Conservation (phyloP, 2,113 vertebrate species). For the Chamaetylas fuelleborni region DNA sequence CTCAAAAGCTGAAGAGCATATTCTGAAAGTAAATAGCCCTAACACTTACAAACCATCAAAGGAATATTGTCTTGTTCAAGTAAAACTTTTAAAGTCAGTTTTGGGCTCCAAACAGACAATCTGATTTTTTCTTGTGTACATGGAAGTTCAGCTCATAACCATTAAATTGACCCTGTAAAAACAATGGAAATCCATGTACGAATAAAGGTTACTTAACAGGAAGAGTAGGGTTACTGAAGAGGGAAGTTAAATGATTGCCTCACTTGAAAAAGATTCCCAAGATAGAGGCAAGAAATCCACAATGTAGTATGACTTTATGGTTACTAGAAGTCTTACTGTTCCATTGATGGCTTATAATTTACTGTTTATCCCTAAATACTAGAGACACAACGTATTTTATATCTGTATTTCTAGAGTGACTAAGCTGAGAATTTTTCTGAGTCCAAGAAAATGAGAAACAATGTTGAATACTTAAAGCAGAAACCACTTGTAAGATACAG, state of each 20-base stretch:
- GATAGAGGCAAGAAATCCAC: neutral
- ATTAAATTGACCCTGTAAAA: neutral
- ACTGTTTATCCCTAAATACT: neutral
- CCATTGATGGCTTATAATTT: neutral
- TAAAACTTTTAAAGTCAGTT: neutral
- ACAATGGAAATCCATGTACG: neutral
- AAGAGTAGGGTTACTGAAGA: neutral
- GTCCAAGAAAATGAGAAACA: neutral
- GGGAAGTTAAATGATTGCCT: neutral
- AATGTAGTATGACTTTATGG: neutral
- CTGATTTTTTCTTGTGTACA: neutral
- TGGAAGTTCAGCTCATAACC: neutral
- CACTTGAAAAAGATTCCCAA: neutral
- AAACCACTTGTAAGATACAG: neutral
- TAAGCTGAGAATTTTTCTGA: neutral
- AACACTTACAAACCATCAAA: neutral
- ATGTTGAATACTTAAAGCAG: neutral
- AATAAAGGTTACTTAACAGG: neutral
- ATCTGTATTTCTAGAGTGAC: neutral
- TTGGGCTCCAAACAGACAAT: neutral
- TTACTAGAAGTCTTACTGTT: neutral
- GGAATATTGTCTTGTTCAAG: neutral
- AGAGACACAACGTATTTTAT: neutral
- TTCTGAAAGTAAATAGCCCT: constrained; percentile 83
- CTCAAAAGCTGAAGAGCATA: constrained; percentile 86